Conservation (phyloP, 2,888 invertebrate genomes). For the Ormyrus rosae region DNA sequence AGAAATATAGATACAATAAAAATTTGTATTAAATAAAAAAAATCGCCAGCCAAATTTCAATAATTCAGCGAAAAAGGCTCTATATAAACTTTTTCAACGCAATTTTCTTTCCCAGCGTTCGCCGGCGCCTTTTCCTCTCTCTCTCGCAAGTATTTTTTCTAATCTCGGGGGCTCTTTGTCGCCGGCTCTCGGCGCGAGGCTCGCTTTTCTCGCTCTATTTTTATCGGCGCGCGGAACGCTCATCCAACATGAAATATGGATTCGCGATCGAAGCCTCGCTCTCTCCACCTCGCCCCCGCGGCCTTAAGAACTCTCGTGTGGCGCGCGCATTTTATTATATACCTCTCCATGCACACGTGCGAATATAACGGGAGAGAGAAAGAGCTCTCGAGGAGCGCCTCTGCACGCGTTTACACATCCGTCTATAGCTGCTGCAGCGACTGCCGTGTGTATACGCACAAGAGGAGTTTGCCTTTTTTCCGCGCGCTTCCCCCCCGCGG, state of each 20-base stretch:
- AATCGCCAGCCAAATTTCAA: too few species aligned
- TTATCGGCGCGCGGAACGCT: background rate
- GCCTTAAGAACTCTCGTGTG: slow-evolving; percentile 13
- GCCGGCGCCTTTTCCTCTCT: background rate
- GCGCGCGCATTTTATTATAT: slow-evolving; percentile 23
- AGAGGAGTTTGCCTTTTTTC: background rate
- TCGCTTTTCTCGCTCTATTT: slow-evolving; percentile 3
- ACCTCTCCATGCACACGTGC: slow-evolving; percentile 46
- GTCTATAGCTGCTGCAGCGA: background rate
- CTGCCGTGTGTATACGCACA: background rate
- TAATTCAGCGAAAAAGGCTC: too few species aligned
- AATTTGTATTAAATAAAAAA: too few species aligned
- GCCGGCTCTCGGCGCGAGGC: background rate
- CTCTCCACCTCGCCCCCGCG: background rate
- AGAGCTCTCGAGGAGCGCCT: slow-evolving; percentile 10
- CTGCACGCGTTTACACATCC: too few species aligned
- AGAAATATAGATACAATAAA: too few species aligned
- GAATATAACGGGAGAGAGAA: slow-evolving; percentile 10
- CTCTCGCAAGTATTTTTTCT: background rate
- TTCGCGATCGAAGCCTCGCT: slow-evolving; percentile 61
- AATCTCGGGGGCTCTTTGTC: background rate
- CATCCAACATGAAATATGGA: slow-evolving; percentile 64
- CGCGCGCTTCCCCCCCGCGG: background rate
- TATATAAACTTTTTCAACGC: background rate
- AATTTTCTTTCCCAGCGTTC: background rate